Evolutionary conservation across 2,113 vertebrate species (phyloP).

Genomic region (Mormoops blainvillei): DNA sequence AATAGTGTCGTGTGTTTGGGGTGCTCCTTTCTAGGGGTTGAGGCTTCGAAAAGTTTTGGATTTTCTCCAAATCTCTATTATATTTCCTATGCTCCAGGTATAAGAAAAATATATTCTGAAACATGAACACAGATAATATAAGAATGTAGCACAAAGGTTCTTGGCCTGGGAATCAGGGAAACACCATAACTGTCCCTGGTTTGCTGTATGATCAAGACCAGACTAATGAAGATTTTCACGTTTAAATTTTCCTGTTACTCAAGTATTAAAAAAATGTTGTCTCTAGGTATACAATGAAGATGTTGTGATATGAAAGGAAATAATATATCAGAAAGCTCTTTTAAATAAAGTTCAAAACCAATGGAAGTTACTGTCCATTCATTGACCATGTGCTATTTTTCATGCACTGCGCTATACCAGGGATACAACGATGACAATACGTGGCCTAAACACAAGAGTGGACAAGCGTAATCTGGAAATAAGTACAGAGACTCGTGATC

Average conservation of each 20-base stretch:
- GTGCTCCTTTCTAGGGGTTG: neutral
- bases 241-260: neutral
- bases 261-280: neutral
- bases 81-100: neutral
- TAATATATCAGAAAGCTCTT: neutral
- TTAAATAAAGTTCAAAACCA: neutral
- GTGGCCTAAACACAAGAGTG: neutral
- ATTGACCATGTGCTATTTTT: neutral
- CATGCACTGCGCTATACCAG: rapidly evolving
- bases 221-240: neutral
- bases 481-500: neutral
- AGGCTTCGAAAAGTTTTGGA: neutral
- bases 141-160: neutral
- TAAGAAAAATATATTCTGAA: neutral
- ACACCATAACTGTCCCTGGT: neutral
- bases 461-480: neutral
- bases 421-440: neutral
- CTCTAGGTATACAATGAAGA: neutral
- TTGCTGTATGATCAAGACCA: neutral
- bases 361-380: neutral
- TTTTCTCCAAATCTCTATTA: neutral
- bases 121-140: neutral
- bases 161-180: neutral
- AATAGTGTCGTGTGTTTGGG: neutral
- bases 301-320: neutral